Evolutionary conservation across 2,888 invertebrate species (phyloP).

Genomic region (Drosophila percnosoma): DNA sequence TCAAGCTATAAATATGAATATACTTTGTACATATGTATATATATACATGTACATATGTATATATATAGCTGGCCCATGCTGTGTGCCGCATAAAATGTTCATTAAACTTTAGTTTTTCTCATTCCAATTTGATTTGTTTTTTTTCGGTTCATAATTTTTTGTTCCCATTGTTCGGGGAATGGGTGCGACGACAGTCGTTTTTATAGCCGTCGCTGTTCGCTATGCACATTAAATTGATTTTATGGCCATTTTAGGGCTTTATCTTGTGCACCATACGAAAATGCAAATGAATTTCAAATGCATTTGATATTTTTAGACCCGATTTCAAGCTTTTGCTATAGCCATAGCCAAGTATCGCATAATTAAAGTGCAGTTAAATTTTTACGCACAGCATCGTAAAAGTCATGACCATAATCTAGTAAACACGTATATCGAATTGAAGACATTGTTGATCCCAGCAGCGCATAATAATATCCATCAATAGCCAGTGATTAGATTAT

Average conservation of each 20-base stretch:
- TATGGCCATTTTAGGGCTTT: constrained; percentile 59
- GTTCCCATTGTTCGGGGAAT: constrained; percentile 40
- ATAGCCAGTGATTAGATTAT: constrained; percentile 35
- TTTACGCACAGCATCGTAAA: constrained; percentile 58
- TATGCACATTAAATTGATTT: constrained; percentile 61
- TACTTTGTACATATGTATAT: constrained; percentile 6
- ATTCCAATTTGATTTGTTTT: constrained; percentile 18
- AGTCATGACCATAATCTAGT: constrained; percentile 22
- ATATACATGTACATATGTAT: background rate
- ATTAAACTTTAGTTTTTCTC: constrained; percentile 58
- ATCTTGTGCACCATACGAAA: constrained; percentile 38
- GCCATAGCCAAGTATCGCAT: constrained; percentile 22
- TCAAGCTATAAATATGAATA: constrained; percentile 66
- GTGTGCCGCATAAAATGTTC: constrained; percentile 64
- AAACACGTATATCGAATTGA: constrained; percentile 3
- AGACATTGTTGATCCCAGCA: constrained; percentile 7
- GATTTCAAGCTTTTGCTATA: constrained; percentile 32
- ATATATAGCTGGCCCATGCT: constrained; percentile 55
- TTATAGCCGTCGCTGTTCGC: constrained; percentile 31
- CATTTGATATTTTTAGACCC: constrained; percentile 50
- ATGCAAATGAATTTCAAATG: constrained; percentile 59
- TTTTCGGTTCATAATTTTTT: constrained; percentile 28
- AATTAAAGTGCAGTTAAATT: constrained; percentile 64
- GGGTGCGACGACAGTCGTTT: constrained; percentile 60
- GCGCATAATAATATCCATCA: constrained; percentile 7